Percentiles rank a stretch among this genome's conserved stretches.
Evolutionary conservation across 1,140 invertebrate species (phyloP).

Genomic region (Batillaria attramentaria): DNA sequence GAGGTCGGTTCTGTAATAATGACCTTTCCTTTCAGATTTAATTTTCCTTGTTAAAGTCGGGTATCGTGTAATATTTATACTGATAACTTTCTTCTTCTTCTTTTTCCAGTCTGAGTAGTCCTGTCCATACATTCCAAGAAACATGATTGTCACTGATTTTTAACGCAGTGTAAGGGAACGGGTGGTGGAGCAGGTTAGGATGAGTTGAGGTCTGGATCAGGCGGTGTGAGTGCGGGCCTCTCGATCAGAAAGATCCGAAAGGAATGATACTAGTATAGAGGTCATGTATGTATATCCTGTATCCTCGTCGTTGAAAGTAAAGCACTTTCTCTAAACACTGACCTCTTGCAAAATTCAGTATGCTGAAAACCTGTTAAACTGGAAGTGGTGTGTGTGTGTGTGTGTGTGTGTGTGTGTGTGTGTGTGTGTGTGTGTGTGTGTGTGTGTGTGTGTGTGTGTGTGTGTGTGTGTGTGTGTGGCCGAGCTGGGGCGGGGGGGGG

Average conservation of each 20-base stretch:
- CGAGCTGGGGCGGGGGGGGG: background rate
- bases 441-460: background rate
- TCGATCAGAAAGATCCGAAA: background rate
- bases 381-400: background rate
- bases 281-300: background rate
- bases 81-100: too few relatives aligned
- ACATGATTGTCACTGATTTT: too few relatives aligned
- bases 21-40: too few relatives aligned
- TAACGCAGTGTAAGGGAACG: too few relatives aligned
- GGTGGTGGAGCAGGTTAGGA: too few relatives aligned
- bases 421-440: slow-evolving; percentile 12
- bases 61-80: too few relatives aligned
- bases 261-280: background rate
- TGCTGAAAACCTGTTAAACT: background rate
- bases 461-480: background rate
- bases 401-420: slow-evolving; percentile 6
- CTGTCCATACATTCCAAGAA: too few relatives aligned
- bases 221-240: background rate
- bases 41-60: too few relatives aligned
- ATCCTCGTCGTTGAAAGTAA: background rate
- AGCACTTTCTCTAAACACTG: background rate
- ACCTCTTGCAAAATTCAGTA: background rate
- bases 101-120: too few relatives aligned
- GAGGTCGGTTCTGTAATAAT: too few relatives aligned
- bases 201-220: background rate